These are phyloP conservation scores for Neoarius graeffei DNA, from an alignment of 2,113 vertebrate species.

Conservation along the genomic window DNA sequence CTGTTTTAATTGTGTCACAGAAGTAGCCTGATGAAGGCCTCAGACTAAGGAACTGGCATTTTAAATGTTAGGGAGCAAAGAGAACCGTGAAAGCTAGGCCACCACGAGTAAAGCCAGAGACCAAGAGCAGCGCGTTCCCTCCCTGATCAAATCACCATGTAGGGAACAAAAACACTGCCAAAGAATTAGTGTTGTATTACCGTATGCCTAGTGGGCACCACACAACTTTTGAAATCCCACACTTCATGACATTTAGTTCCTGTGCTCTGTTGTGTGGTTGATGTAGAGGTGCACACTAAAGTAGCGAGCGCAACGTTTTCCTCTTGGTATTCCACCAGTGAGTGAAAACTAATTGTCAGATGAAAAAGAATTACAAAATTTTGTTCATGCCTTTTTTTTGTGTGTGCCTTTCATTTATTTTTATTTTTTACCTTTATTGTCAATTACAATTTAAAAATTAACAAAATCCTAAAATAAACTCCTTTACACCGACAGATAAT, in stretches of 20 bases:
- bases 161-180: constrained; percentile 18
- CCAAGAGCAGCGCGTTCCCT: constrained; percentile 20
- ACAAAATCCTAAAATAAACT: no score
- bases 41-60: neutral
- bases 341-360: neutral
- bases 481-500: no score
- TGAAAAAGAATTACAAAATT: neutral
- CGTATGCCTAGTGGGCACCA: neutral
- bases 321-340: neutral
- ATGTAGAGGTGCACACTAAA: neutral
- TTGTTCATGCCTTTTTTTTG: neutral
- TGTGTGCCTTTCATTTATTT: neutral
- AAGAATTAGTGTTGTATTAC: constrained; percentile 25
- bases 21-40: neutral
- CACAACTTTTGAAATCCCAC: neutral
- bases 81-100: constrained; percentile 5
- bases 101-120: neutral
- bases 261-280: neutral
- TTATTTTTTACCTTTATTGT: neutral
- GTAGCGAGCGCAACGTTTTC: neutral
- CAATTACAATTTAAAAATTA: neutral
- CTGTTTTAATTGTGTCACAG: neutral
- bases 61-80: constrained; percentile 6
- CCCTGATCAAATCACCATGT: constrained; percentile 14
- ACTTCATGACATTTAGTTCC: neutral